Evolutionary conservation across 2,888 invertebrate species (phyloP), one percentile per base, ranked within the genome.

Genomic region (Eupsilia transversa): DNA sequence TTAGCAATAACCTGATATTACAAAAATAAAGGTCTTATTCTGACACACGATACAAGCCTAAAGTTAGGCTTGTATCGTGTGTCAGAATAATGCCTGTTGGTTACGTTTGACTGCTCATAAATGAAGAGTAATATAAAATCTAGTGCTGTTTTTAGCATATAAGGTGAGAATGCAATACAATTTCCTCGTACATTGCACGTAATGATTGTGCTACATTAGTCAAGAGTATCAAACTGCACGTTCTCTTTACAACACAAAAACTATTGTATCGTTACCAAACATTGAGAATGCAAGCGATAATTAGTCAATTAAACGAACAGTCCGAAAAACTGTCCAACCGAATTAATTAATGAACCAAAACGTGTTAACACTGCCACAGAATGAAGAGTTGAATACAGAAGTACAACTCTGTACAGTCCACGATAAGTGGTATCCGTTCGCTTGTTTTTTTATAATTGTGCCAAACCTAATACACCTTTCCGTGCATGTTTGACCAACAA

Each of bases 341-440:
- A 81, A 77, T 74, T 83, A 86, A 77, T 87, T 80, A 86, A 86
- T 87, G 86, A 83, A 86, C 84, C 86, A 70, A 74, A 86, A 77
- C 87, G 71, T 72, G 83, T 85, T 85, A 87, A 83, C 81, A 67
- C 59, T 67, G 54, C 72, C 66, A 54, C 65, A 33, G 56, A 46
- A 12, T 57, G 27, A 17, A 35, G 6, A 60, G 12, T 33, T 33
- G 5, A 27, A 5, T 0, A 10, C 66, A 75, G 84, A 75, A 80
- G 63, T 12, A 38, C 35, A 27, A 59, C 33, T 49, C 0, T 0
- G 6, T 1, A 46, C 17, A 33, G 49, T 52, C 1, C 14, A 2
- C 12, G 12, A 52, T 59, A 23, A 0, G 23, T 23, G 9, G 0
- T 17, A 17, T 30, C 7, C 12, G 9, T 20, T 27, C 3, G 23